Evolutionary conservation across 2,888 invertebrate species (phyloP).

Genomic region (Chymomyza amoena): DNA sequence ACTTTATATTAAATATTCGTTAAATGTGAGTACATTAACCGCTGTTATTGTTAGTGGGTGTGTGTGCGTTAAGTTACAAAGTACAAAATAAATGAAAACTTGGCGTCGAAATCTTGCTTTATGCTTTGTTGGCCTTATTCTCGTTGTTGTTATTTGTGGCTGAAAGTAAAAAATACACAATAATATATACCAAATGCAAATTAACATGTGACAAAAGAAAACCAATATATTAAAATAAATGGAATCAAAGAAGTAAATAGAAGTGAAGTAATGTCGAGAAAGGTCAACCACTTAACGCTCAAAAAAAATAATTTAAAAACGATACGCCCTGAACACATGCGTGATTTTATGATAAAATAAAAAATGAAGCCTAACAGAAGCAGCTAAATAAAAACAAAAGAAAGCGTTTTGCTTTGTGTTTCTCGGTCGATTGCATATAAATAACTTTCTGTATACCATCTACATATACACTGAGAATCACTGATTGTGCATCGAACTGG

Average conservation of each 20-base stretch:
- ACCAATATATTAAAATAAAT: background rate
- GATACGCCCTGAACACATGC: background rate
- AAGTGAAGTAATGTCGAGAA: background rate
- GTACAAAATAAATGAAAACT: conserved; percentile 24
- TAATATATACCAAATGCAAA: background rate
- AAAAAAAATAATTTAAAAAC: background rate
- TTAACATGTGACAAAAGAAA: background rate
- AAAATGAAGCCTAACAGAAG: background rate
- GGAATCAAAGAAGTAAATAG: background rate
- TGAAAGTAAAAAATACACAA: background rate
- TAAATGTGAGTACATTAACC: background rate
- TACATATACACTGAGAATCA: background rate
- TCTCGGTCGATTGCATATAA: background rate
- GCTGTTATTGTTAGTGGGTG: background rate
- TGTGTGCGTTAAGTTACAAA: conserved; percentile 37
- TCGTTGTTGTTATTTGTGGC: background rate
- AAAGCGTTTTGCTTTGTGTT: background rate
- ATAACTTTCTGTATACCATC: background rate
- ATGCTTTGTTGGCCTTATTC: background rate
- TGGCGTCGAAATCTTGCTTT: background rate
- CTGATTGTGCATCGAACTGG: background rate
- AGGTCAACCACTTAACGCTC: background rate
- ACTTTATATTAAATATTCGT: background rate
- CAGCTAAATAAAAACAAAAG: background rate
- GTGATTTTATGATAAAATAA: background rate